Percentiles rank a stretch among this genome's conserved stretches.
Evolutionary conservation across 1,140 invertebrate genomes (phyloP).

Genomic region (Trialeurodes vaporariorum): DNA sequence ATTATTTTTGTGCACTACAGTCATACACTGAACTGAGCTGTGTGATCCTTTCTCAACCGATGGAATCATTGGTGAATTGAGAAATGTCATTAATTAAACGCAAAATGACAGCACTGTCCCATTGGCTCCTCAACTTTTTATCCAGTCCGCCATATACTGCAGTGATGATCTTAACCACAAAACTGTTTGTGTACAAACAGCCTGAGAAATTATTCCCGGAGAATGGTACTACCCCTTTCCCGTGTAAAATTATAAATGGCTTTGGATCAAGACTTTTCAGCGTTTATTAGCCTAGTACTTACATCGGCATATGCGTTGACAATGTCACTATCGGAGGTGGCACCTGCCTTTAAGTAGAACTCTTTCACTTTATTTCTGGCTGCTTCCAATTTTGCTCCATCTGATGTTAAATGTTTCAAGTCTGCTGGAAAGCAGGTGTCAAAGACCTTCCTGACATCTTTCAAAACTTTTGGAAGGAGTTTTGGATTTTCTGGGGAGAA

Average conservation of each 20-base stretch:
- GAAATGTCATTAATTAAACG: too few species aligned
- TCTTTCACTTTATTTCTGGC: neutral
- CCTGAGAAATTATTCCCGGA: neutral
- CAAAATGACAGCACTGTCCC: too few species aligned
- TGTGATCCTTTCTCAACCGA: too few species aligned
- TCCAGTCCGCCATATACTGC: neutral
- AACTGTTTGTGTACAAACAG: neutral
- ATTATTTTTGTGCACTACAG: too few species aligned
- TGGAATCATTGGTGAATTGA: too few species aligned
- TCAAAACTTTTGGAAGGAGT: neutral
- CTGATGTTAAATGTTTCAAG: neutral
- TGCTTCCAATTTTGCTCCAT: neutral
- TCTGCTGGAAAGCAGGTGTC: neutral
- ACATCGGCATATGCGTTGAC: neutral
- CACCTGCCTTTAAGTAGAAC: neutral
- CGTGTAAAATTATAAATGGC: neutral
- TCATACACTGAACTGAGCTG: too few species aligned
- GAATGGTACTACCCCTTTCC: neutral
- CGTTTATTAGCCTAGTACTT: neutral
- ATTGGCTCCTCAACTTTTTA: too few species aligned
- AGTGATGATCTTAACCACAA: neutral
- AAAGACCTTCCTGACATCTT: neutral
- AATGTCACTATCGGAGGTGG: neutral
- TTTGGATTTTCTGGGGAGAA: neutral
- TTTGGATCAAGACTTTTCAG: neutral